Base-by-base conservation (phyloP, 2,113 vertebrate genomes). In the Corythoichthys haematopterus region DNA sequence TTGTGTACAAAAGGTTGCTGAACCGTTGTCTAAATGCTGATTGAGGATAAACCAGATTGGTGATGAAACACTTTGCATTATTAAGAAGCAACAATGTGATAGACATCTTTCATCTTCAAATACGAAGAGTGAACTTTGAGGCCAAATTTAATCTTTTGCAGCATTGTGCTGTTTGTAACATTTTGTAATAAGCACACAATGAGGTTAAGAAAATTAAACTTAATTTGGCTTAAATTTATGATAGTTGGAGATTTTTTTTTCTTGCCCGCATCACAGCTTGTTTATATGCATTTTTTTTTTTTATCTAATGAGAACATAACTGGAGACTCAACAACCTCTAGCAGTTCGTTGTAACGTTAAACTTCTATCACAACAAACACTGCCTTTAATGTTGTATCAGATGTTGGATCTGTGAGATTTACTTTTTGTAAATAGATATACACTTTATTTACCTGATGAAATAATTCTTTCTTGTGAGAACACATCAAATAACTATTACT, bases 281-380 rank as follows among this genome's bases (percentile, higher is more conserved):
- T 88, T 83, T 70, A 10, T 69, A 28, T 28, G 20, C 20, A 1
- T 35, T 64, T 53, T 47, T 45, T 28, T 72, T 58, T 77, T 73
- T 55, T 70, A 67, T 80, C 77, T 77, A 20, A 40, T 51, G 46
- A 50, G 46, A 51, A 15, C 33, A 50, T 37, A 85, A 88, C 7
- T 8, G 43, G 81, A 90, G 83, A 76, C 60, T 3, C 43, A 37
- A 71, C 38, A 71, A 86, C 84, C 79, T 79, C 60, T 16, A 36
- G 33, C 33, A 14, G 55, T 73, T 46, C 60, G 28, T 6, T 78
- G 84, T 79, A 84, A 84, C 8, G 12, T 57, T 66, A 78, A 79
- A 78, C 80, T 69, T 52, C 28, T 63, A 16, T 63, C 48, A 35
- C 62, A 66, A 62, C 63, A 64, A 65, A 48, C 53, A 37, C 14